Evolutionary conservation across 2,113 vertebrate genomes (phyloP).

Genomic region (Notarius lentiginosus): DNA sequence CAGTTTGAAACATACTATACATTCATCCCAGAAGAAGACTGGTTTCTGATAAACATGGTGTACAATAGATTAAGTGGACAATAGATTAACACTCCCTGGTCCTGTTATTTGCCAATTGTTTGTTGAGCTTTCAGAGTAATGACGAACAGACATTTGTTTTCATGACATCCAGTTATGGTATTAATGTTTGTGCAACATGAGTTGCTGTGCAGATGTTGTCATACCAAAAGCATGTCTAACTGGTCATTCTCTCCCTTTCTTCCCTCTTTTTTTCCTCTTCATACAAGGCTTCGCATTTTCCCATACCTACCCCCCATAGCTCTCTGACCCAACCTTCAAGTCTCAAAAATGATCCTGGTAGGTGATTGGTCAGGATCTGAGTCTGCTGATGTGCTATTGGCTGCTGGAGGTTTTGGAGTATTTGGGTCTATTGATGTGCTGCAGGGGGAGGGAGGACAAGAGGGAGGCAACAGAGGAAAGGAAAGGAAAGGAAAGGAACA

Average conservation of each 20-base stretch:
- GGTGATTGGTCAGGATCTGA: constrained; percentile 50
- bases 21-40: no score
- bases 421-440: constrained; percentile 49
- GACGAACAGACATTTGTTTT: not conserved
- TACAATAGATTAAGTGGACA: not conserved
- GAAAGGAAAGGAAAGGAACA: constrained; percentile 48
- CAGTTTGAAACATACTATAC: not conserved
- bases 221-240: constrained; percentile 18
- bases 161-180: not conserved
- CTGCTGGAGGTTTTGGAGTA: constrained; percentile 39
- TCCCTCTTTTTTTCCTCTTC: not conserved
- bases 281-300: constrained; percentile 12
- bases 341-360: constrained; percentile 36
- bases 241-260: not conserved
- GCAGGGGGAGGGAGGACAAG: constrained; percentile 51
- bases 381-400: constrained; percentile 48
- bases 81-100: not conserved
- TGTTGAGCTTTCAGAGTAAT: not conserved
- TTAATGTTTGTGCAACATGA: not conserved
- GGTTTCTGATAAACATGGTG: no score
- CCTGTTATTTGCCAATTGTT: no score
- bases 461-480: constrained; percentile 46
- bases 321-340: constrained; percentile 36
- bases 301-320: constrained; percentile 33
- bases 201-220: constrained; percentile 13